A percentile compares a stretch with the other conserved stretches of the same genome.
Conservation (phyloP, 2,888 invertebrate genomes). For the Nemapogon koenigi region DNA sequence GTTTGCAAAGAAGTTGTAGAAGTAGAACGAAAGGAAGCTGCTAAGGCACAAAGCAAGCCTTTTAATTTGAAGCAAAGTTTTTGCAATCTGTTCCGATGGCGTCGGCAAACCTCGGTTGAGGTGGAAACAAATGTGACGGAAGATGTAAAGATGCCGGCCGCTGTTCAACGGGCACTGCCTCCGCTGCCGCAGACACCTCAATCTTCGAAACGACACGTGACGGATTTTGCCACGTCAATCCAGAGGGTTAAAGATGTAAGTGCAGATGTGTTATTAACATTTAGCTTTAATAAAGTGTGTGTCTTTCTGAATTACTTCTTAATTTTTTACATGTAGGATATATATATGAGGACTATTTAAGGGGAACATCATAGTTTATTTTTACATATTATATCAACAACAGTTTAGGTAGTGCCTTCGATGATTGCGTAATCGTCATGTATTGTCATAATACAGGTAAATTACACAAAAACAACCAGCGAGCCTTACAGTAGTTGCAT, state of each 20-base stretch:
- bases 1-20: conserved; percentile 35
- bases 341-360: too few relatives aligned
- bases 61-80: conserved; percentile 83
- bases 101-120: conserved; percentile 27
- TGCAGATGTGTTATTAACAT: conserved; percentile 20
- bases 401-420: too few relatives aligned
- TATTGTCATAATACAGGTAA: too few relatives aligned
- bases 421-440: too few relatives aligned
- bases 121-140: conserved; percentile 37
- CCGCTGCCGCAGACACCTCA: conserved; percentile 43
- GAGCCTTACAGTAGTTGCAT: too few relatives aligned
- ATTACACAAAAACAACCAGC: too few relatives aligned
- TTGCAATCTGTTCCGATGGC: conserved; percentile 83
- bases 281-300: too few relatives aligned
- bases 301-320: too few relatives aligned
- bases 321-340: too few relatives aligned
- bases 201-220: conserved; percentile 57
- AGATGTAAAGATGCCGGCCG: conserved; percentile 37
- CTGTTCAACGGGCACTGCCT: conserved; percentile 46
- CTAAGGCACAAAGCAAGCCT: conserved; percentile 49
- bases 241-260: conserved; percentile 94
- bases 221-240: conserved; percentile 90
- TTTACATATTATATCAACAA: too few relatives aligned
- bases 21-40: conserved; percentile 48
- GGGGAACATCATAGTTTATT: too few relatives aligned